A percentile compares a stretch with the other conserved stretches of the same genome.
Conservation (phyloP, 2,888 invertebrate species). For the Tortricodes alternella region DNA sequence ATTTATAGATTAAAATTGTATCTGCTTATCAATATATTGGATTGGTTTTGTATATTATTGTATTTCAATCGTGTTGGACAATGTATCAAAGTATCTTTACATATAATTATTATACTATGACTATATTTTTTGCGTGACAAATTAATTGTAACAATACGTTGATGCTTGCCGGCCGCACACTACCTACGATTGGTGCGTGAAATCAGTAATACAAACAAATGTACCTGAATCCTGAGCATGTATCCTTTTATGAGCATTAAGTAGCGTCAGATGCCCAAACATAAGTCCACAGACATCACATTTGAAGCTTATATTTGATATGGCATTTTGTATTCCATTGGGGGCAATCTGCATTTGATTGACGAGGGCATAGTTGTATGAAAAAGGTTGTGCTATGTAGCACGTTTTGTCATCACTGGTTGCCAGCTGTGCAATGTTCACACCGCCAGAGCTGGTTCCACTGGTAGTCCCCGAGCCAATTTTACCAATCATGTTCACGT, state of each 20-base stretch:
- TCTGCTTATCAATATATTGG: too few relatives aligned
- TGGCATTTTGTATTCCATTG: slow-evolving; percentile 86
- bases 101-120: too few relatives aligned
- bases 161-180: too few relatives aligned
- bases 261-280: slow-evolving; percentile 90
- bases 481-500: slow-evolving; percentile 87
- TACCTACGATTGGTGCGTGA: background rate
- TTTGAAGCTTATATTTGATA: slow-evolving; percentile 92
- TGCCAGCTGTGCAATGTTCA: slow-evolving; percentile 87
- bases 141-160: too few relatives aligned
- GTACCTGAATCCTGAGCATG: slow-evolving; percentile 85
- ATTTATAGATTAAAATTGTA: too few relatives aligned
- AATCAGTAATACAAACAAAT: slow-evolving; percentile 3
- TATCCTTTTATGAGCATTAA: slow-evolving; percentile 94
- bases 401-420: slow-evolving; percentile 86
- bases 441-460: slow-evolving; percentile 75
- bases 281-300: slow-evolving; percentile 94
- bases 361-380: slow-evolving; percentile 91
- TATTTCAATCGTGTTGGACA: too few relatives aligned
- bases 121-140: too few relatives aligned
- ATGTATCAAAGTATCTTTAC: too few relatives aligned
- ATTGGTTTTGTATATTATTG: too few relatives aligned
- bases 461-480: slow-evolving; percentile 73
- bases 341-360: slow-evolving; percentile 93
- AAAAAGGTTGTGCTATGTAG: slow-evolving; percentile 89